Conservation (phyloP, 2,797 vertebrate species). For the Gephyroberyx darwinii region DNA sequence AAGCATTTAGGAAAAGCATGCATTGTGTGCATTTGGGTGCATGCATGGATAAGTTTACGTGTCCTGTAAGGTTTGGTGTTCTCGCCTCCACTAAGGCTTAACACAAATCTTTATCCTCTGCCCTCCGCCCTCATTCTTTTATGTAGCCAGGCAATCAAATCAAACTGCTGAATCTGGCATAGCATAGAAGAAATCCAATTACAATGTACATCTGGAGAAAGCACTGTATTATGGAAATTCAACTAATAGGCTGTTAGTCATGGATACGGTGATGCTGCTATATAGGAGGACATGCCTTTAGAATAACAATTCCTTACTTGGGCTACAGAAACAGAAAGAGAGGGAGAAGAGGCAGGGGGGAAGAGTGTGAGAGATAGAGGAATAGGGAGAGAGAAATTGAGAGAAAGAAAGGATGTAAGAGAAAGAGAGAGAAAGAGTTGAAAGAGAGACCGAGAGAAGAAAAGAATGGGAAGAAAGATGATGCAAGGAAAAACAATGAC, state of each 20-base stretch:
- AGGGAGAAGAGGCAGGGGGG: not conserved
- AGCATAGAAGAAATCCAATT: constrained; percentile 71
- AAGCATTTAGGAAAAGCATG: too few species aligned
- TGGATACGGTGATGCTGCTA: constrained; percentile 35
- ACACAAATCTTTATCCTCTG: constrained; percentile 49
- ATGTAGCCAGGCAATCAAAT: constrained; percentile 63
- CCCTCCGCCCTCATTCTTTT: constrained; percentile 32
- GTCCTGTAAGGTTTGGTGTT: constrained; percentile 47
- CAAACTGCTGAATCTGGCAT: constrained; percentile 48
- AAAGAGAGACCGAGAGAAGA: not conserved
- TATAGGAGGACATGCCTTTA: not conserved
- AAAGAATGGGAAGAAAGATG: not conserved
- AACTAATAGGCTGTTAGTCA: constrained; percentile 45
- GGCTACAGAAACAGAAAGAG: not conserved
- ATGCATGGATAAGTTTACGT: constrained; percentile 41
- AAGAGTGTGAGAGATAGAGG: not conserved
- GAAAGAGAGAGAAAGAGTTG: not conserved
- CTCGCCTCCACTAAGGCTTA: constrained; percentile 52
- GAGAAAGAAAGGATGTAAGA: constrained; percentile 1
- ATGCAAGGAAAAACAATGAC: not conserved
- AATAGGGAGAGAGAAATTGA: not conserved
- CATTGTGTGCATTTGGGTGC: constrained; percentile 37
- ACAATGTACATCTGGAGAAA: constrained; percentile 56
- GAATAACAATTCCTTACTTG: constrained; percentile 21
- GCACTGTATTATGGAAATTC: constrained; percentile 64